Evolutionary conservation across 2,888 invertebrate genomes (phyloP), one percentile per base, ranked within the genome.

Genomic region (Perizoma affinitatum): DNA sequence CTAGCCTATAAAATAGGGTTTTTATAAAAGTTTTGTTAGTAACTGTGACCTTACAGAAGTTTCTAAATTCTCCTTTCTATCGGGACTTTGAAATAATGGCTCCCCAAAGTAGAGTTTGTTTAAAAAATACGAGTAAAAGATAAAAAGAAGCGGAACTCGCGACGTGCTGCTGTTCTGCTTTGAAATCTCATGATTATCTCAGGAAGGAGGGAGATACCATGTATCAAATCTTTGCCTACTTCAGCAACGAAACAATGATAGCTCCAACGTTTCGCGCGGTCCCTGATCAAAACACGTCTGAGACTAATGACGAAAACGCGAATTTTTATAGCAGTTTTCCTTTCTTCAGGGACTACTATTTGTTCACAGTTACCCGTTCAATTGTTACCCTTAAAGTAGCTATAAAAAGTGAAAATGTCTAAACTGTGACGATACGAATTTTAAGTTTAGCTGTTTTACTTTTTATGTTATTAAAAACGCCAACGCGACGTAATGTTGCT

Each of bases 231-330:
- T 59, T 63, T 57, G 63, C 78, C 66, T 68, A 54, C 58, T 80
- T 72, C 62, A 11, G 54, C 76, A 60, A 59, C 63, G 69, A 65
- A 68, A 79, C 75, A 76, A 73, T 71, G 73, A 74, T 72, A 70
- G 73, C 78, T 61, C 66, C 71, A 71, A 71, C 74, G 74, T 73
- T 78, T 76, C 72, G 71, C 77, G 75, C 77, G 71, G 72, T 68
- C 78, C 74, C 81, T 84, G 86, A 88, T 89, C 90, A 88, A 90
- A 89, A 90, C 88, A 87, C 90, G 88, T 87, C 89, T 82, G 84
- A 83, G 83, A 84, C 88, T 90, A 90, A 90, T 88, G 88, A 88
- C 83, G 80, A 80, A 83, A 80, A 72, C 80, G 83, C 83, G 87
- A 84, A 86, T 88, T 89, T 88, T 90, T 87, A 89, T 84, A 80